Evolutionary conservation across 2,888 invertebrate species (phyloP).

Genomic region (Lutraria lutraria): DNA sequence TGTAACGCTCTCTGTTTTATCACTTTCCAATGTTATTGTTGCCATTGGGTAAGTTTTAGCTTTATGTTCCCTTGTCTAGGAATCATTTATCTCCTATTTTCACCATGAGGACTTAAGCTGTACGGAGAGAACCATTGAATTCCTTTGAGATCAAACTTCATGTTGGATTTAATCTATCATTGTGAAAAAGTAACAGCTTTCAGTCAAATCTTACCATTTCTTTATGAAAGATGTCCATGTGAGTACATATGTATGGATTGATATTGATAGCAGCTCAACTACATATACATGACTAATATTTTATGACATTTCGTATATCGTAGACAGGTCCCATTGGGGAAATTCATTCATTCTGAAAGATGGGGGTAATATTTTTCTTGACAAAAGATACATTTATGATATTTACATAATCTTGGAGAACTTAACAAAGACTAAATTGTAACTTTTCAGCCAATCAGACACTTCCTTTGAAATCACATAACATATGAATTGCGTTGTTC

Average conservation of each 20-base stretch:
- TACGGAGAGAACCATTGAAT: background rate
- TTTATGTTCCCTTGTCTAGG: background rate
- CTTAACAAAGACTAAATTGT: background rate
- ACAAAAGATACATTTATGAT: background rate
- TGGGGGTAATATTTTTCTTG: background rate
- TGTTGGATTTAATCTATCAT: slow-evolving; percentile 1
- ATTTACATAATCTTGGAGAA: background rate
- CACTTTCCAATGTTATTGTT: too few relatives aligned
- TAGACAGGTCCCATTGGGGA: background rate
- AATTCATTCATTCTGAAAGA: background rate
- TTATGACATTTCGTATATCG: background rate
- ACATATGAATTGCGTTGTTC: background rate
- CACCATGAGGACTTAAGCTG: too few relatives aligned
- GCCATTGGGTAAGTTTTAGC: background rate
- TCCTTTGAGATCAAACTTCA: background rate
- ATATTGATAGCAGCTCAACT: background rate
- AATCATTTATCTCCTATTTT: background rate
- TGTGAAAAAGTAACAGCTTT: background rate
- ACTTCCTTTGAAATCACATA: background rate
- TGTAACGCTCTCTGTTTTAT: too few relatives aligned
- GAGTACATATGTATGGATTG: background rate
- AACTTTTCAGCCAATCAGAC: background rate
- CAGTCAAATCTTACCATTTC: background rate
- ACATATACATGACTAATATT: background rate
- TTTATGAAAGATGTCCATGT: background rate